Conservation (phyloP, 1,140 invertebrate genomes). For the Zaprionus davidi region DNA sequence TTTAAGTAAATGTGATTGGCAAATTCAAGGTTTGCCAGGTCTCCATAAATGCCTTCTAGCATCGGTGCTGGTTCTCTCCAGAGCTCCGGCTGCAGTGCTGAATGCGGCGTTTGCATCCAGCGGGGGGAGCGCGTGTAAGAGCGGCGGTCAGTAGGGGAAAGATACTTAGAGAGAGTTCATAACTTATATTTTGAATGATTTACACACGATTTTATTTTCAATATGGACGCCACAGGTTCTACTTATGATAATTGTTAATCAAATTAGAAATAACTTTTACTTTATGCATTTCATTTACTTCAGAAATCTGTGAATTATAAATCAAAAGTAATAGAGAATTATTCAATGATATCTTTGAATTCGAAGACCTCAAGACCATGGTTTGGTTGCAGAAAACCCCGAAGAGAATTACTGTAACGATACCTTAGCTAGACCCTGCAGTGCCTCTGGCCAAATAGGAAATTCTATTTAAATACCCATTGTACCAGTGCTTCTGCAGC, state of each 20-base stretch:
- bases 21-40: too few species aligned
- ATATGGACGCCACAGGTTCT: not conserved
- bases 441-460: not conserved
- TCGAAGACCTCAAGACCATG: constrained; percentile 42
- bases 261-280: not conserved
- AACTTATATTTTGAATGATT: not conserved
- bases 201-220: not conserved
- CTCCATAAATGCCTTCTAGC: too few species aligned
- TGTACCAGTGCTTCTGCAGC: not conserved
- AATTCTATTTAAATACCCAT: not conserved
- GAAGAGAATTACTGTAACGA: not conserved
- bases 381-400: constrained; percentile 3
- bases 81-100: too few species aligned
- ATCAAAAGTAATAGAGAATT: not conserved
- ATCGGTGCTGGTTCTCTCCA: too few species aligned
- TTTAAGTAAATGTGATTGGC: too few species aligned
- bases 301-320: not conserved
- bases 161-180: too few species aligned
- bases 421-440: constrained; percentile 39
- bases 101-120: too few species aligned
- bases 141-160: too few species aligned
- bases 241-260: not conserved
- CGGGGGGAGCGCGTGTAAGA: too few species aligned
- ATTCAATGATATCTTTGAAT: not conserved
- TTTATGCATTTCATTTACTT: not conserved